Evolutionary conservation across 92 coral and sea anemone genomes (phyloP).

Genomic region (Galaxea fascicularis): DNA sequence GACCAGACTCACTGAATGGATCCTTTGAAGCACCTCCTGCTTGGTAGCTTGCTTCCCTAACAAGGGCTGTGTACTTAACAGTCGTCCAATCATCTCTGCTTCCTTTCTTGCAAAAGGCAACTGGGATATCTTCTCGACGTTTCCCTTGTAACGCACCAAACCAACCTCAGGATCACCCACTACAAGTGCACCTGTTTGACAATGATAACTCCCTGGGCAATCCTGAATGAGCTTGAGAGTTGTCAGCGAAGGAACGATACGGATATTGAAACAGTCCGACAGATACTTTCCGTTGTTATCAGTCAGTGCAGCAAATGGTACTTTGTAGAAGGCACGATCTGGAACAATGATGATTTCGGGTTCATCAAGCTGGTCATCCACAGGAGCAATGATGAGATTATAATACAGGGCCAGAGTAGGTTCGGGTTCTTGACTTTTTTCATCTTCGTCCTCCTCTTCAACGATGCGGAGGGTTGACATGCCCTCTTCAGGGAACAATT

Average conservation of each 20-base stretch:
- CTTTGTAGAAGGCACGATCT: not conserved
- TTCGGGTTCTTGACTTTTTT: not conserved
- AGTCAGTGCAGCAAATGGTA: slow-evolving; percentile 12
- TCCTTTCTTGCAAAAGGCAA: slow-evolving; percentile 9
- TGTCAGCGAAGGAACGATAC: slow-evolving; percentile 35
- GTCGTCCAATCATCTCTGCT: slow-evolving; percentile 6
- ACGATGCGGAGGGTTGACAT: not conserved
- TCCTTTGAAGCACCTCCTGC: not conserved
- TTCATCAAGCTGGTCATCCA: not conserved
- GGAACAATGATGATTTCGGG: slow-evolving; percentile 13
- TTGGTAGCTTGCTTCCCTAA: not conserved
- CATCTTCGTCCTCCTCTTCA: not conserved
- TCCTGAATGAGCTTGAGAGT: slow-evolving; percentile 29
- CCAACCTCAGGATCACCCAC: slow-evolving; percentile 38
- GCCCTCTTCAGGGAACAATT: not conserved
- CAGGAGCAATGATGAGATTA: not conserved
- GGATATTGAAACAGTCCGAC: slow-evolving; percentile 4
- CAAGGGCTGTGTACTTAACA: not conserved
- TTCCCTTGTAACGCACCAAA: not conserved
- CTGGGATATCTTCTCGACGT: not conserved
- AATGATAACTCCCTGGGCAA: slow-evolving; percentile 20
- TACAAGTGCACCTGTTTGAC: slow-evolving; percentile 20
- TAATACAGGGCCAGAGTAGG: not conserved
- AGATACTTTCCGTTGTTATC: not conserved
- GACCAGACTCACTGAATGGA: not conserved